Evolutionary conservation across 2,888 invertebrate species (phyloP), one percentile per base, ranked within the genome.

Genomic region (Dorcus hopei): DNA sequence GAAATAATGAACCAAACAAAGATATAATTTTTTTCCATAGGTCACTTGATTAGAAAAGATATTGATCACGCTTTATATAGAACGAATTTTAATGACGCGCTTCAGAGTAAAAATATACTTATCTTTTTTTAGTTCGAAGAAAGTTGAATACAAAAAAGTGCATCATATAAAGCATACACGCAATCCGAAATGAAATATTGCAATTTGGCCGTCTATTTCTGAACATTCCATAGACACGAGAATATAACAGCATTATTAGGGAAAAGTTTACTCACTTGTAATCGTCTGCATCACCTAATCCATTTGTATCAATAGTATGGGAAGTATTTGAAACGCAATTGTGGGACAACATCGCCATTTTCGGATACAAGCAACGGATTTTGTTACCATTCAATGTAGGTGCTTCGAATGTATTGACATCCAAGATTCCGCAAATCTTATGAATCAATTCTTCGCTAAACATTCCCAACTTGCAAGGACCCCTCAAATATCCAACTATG

Each of bases 311-410:
- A 62, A 93, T 86, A 38, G 87, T 86, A 70, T 93, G 90, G 9
- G 87, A 85, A 47, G 91, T 90, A 73, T 93, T 93, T 1, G 93
- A 88, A 3, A 92, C 85, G 73, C 94, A 94, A 69, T 85, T 88
- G 74, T 94, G 93, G 0, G 92, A 90, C 66, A 92, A 82, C 60
- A 93, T 82, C 3, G 88, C 85, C 5, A 91, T 80, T 58, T 83
- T 85, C 0, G 93, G 91, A 75, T 89, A 93, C 11, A 94, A 76
- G 9, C 90, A 92, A 60, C 93, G 84, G 2, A 92, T 81, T 14
- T 85, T 82, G 71, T 84, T 85, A 0, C 90, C 90, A 38, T 81
- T 82, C 1, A 80, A 71, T 1, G 88, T 87, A 43, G 89, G 84
- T 0, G 90, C 85, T 75, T 93, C 91, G 64, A 91, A 90, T 2